phyloP scores from a whole-genome alignment of 2,888 invertebrate genomes.

The Lottia gigantea region DNA sequence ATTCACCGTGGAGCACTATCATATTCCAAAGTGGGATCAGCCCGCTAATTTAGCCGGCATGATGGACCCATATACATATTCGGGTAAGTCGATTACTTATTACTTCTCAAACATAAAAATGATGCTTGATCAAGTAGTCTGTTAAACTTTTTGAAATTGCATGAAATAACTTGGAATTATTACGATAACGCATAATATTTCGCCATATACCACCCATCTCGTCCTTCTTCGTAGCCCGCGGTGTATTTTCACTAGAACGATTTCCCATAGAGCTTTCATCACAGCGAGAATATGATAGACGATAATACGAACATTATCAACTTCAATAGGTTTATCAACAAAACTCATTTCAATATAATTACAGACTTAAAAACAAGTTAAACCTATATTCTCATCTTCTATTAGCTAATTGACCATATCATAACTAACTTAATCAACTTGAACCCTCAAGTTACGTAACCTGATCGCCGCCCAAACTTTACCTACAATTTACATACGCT shows the following conservation, averaged over 20 bases:
- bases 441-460: slow-evolving; percentile 2
- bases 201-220: slow-evolving; percentile 3
- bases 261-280: slow-evolving; percentile 8
- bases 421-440: neutral
- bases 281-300: neutral
- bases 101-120: too few species aligned
- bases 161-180: too few species aligned
- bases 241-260: neutral
- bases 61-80: slow-evolving; percentile 8
- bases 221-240: neutral
- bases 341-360: slow-evolving; percentile 6
- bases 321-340: neutral
- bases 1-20: slow-evolving; percentile 11
- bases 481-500: too few species aligned
- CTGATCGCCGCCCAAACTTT: neutral
- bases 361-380: slow-evolving; percentile 4
- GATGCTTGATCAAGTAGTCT: too few species aligned
- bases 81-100: neutral
- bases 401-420: neutral
- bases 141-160: too few species aligned
- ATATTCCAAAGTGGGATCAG: slow-evolving; percentile 11
- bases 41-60: slow-evolving; percentile 10
- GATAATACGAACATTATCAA: slow-evolving; percentile 8
- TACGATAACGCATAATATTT: too few species aligned
- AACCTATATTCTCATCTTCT: slow-evolving; percentile 1